phyloP scores from a whole-genome alignment of 1,140 invertebrate species.

The Bombus turneri region DNA sequence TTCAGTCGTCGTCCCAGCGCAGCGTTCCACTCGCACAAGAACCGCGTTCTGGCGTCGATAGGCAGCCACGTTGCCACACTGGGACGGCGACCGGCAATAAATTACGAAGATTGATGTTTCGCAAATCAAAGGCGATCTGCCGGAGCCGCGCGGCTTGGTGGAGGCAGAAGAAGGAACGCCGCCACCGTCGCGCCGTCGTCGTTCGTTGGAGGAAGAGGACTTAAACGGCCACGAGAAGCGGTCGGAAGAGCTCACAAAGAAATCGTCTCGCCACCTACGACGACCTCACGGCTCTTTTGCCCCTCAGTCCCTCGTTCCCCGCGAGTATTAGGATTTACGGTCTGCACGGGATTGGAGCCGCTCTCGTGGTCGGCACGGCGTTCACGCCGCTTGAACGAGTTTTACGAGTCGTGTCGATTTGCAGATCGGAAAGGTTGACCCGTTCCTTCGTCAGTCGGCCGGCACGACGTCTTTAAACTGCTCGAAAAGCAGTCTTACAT shows the following conservation, averaged over 20 bases:
- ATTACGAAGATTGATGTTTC: conserved; percentile 71
- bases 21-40: conserved; percentile 9
- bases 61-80: conserved; percentile 50
- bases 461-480: conserved; percentile 60
- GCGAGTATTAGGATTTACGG: conserved; percentile 62
- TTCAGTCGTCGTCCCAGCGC: not conserved
- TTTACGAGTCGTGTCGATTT: conserved; percentile 69
- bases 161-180: conserved; percentile 34
- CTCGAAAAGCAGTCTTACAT: conserved; percentile 59
- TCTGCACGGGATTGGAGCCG: conserved; percentile 41
- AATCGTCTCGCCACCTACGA: conserved; percentile 66
- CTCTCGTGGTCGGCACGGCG: conserved; percentile 34
- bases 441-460: conserved; percentile 53
- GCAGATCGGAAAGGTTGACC: conserved; percentile 64
- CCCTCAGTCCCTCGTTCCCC: not conserved
- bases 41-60: conserved; percentile 50
- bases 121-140: conserved; percentile 68
- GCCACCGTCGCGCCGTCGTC: conserved; percentile 1
- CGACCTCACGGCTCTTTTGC: conserved; percentile 41
- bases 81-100: conserved; percentile 58
- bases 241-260: conserved; percentile 56
- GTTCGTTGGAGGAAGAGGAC: conserved; percentile 20
- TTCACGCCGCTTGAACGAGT: conserved; percentile 56
- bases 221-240: conserved; percentile 35
- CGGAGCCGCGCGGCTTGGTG: conserved; percentile 44